Conservation (phyloP, 2,113 vertebrate genomes). For the Vulpes lagopus region DNA sequence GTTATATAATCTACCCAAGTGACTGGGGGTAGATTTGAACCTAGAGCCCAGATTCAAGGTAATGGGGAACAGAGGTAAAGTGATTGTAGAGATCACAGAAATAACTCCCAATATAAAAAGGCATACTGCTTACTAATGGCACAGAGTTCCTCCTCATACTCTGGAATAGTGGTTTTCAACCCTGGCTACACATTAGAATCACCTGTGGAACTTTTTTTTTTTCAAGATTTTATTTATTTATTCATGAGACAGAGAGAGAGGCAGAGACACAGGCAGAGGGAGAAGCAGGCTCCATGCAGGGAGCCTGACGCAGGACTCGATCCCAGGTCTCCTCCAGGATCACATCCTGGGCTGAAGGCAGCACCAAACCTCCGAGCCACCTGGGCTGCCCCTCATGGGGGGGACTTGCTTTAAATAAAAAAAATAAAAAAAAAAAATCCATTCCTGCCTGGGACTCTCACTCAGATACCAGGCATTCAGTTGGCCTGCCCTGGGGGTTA, state of each 20-base stretch:
- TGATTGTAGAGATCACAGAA: not conserved
- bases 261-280: too few species aligned
- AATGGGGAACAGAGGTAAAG: not conserved
- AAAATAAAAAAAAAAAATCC: not conserved
- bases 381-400: not conserved
- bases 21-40: not conserved
- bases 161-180: not conserved
- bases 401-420: not conserved
- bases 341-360: too few species aligned
- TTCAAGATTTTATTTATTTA: too few species aligned
- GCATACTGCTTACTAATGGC: not conserved
- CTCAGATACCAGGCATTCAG: not conserved
- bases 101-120: not conserved
- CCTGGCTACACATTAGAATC: not conserved
- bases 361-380: too few species aligned
- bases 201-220: not conserved
- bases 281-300: too few species aligned
- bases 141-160: not conserved
- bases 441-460: not conserved
- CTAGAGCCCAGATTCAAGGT: conserved; percentile 2
- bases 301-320: too few species aligned
- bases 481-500: not conserved
- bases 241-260: too few species aligned
- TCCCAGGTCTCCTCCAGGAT: too few species aligned
- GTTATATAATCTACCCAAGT: conserved; percentile 22